Conservation (phyloP, 2,888 invertebrate genomes). For the Pachycephus smyrnensis region DNA sequence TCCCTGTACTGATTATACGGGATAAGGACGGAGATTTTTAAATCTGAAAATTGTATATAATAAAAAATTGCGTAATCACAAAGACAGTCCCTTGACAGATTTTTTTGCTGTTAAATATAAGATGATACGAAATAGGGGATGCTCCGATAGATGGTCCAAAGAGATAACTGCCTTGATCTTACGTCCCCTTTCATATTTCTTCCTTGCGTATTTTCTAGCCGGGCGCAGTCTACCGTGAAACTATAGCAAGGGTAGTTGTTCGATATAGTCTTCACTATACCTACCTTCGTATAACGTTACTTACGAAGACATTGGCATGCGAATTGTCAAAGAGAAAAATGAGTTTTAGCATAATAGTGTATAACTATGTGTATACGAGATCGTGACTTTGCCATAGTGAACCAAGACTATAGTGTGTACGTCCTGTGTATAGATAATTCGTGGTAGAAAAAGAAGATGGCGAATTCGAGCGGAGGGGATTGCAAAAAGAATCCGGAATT, state of each 20-base stretch:
- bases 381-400: background rate
- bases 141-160: background rate
- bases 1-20: background rate
- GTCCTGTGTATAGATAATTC: background rate
- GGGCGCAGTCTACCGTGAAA: conserved; percentile 44
- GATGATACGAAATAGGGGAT: background rate
- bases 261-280: no score
- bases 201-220: conserved; percentile 30
- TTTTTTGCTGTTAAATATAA: background rate
- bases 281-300: background rate
- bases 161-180: background rate
- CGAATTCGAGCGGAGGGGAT: background rate
- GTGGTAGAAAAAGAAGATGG: background rate
- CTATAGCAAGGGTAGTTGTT: conserved; percentile 26
- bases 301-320: background rate
- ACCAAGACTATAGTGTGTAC: background rate
- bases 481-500: background rate
- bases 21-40: background rate
- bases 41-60: background rate
- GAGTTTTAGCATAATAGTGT: background rate
- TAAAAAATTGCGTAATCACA: background rate
- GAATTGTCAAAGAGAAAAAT: background rate
- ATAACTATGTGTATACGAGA: background rate
- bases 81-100: background rate
- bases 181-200: conserved; percentile 12